Evolutionary conservation across 2,888 invertebrate species (phyloP), one percentile per base, ranked within the genome.

Genomic region (Machimus rusticus): DNA sequence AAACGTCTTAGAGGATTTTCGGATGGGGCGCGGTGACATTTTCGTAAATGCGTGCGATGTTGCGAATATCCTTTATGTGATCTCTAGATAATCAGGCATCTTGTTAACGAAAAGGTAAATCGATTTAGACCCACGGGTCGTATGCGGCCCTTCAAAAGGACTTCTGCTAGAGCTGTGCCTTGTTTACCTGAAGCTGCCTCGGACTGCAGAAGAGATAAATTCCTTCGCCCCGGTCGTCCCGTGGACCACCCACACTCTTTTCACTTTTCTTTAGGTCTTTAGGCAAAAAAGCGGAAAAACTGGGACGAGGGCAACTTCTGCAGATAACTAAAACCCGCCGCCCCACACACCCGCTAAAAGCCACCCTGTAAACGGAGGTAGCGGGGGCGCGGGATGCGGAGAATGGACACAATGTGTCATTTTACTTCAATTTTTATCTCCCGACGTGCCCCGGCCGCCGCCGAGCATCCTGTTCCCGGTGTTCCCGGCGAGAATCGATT

Each of bases 31-130:
- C 5, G 5, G 5, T 66, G 66, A 66, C 66, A 28, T 66, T 66
- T 66, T 66, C 66, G 28, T 66, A 66, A 66, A 66, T 66, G 66
- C 66, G 66, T 66, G 66, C 66, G 12, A 66, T 14, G 66, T 66
- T 66, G 66, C 66, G 66, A 66, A 76, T 76, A 76, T 76, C 76
- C 37, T 76, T 76, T 76, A 76, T 37, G 76, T 76, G 76, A 76
- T 76, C 37, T 37, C n/a, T 76, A 37, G 34, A 76, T 37, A 76
- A 76, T 76, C 34, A 76, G 19, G 19, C 34, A 8, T 28, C 66
- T 66, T 66, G 66, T 66, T 66, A 66, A 66, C 66, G 23, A 66
- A 66, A 66, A 66, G 66, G 23, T 28, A 66, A 66, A 66, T 66
- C 66, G 66, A 66, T 66, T 23, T 66, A 28, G 66, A 66, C 66